Percentiles rank a stretch among this genome's conserved stretches.
Conservation (phyloP, 1,140 invertebrate genomes). For the Cotesia vestalis region DNA sequence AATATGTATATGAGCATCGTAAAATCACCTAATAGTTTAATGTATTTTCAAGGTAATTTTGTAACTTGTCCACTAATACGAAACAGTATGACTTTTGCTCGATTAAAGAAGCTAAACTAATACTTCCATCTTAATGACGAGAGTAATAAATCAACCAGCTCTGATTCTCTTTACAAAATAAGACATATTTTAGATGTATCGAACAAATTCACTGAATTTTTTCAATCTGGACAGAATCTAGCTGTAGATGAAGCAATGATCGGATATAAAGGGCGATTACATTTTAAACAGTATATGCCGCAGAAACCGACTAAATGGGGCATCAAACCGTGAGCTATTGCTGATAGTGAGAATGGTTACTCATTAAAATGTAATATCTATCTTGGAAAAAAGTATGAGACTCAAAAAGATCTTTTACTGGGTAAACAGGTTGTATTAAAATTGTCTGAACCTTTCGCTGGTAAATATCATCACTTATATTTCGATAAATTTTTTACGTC, state of each 20-base stretch:
- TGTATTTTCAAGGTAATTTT: conserved; percentile 34
- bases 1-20: conserved; percentile 40
- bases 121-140: conserved; percentile 55
- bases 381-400: conserved; percentile 34
- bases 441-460: conserved; percentile 27
- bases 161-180: conserved; percentile 57
- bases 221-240: conserved; percentile 45
- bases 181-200: conserved; percentile 45
- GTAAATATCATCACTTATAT: conserved; percentile 37
- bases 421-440: conserved; percentile 40
- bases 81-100: conserved; percentile 29
- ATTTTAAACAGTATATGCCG: conserved; percentile 45
- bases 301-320: conserved; percentile 45
- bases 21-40: background rate
- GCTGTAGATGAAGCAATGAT: conserved; percentile 58
- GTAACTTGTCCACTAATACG: conserved; percentile 30
- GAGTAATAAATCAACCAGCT: conserved; percentile 40
- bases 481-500: conserved; percentile 43
- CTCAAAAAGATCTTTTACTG: conserved; percentile 34
- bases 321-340: conserved; percentile 42
- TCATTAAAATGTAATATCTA: conserved; percentile 35
- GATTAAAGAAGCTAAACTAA: conserved; percentile 32
- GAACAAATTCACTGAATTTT: conserved; percentile 27
- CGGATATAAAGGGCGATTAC: conserved; percentile 50
- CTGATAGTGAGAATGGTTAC: conserved; percentile 32